phyloP scores from a whole-genome alignment of 2,797 vertebrate species.

The Acrossocheilus fasciatus region DNA sequence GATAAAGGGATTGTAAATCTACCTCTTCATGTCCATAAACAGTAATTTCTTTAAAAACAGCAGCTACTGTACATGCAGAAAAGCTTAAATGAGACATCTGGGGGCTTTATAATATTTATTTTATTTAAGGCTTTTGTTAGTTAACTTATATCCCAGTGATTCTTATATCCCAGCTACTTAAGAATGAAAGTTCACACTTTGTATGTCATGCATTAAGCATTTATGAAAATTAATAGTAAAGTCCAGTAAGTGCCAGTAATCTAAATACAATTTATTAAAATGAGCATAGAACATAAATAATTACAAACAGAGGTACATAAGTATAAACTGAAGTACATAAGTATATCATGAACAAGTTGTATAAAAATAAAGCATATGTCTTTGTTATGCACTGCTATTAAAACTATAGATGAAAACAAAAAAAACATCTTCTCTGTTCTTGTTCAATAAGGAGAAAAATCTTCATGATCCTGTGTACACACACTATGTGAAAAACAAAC shows the following conservation, averaged over 20 bases:
- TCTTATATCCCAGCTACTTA: neutral
- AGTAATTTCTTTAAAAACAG: neutral
- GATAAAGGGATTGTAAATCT: neutral
- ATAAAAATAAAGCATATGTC: slow-evolving; percentile 63
- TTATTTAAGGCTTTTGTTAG: neutral
- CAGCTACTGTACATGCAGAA: neutral
- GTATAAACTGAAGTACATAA: slow-evolving; percentile 19
- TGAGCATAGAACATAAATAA: slow-evolving; percentile 66
- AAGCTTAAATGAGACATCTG: neutral
- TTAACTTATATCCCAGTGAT: neutral
- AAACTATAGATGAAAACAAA: neutral
- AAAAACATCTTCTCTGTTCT: slow-evolving; percentile 11
- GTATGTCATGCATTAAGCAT: neutral
- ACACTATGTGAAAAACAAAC: slow-evolving; percentile 67
- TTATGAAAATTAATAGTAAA: neutral
- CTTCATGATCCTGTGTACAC: slow-evolving; percentile 69
- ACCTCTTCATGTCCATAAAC: neutral
- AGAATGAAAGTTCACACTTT: neutral
- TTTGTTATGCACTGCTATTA: slow-evolving; percentile 45
- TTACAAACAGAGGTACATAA: slow-evolving; percentile 69
- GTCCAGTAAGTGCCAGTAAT: neutral
- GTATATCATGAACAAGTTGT: slow-evolving; percentile 30
- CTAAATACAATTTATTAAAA: slow-evolving; percentile 21
- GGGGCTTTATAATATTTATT: neutral
- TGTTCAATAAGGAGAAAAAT: neutral